Evolutionary conservation across 2,113 vertebrate genomes (phyloP), one percentile per base, ranked within the genome.

Genomic region (Passer montanus): DNA sequence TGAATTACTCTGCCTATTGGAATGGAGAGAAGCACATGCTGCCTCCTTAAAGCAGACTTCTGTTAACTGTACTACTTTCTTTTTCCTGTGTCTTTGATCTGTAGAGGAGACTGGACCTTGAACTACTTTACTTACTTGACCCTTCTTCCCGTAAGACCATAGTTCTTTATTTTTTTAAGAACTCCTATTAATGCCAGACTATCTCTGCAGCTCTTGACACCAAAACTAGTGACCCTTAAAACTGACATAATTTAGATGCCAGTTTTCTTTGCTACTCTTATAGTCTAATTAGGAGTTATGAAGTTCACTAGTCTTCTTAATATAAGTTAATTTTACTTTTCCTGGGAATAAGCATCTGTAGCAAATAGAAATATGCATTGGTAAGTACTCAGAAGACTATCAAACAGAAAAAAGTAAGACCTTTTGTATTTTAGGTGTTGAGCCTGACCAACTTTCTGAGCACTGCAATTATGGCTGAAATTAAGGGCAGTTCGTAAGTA

Each of bases 111-210:
- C 35, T 69, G 55, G 93, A 95, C 87, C 92, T 94, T 95, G 91
- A 96, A 95, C 82, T 94, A 95, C 82, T 95, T 93, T 95, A 83
- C 70, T 76, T 83, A 90, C 50, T 90, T 30, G 21, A 68, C 7
- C 13, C 14, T 59, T 91, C 67, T 72, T 83, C 33, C 41, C 27
- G 0, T 26, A 93, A 63, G 44, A 73, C 31, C 5, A 22, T 27
- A 39, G 11, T 15, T n/a, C 63, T 47, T n/a, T 20, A 43, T 53
- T 58, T 84, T 47, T 55, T 60, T 26, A 78, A 53, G 59, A 90
- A 76, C 28, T 86, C 33, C 59, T 94, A 83, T 92, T 95, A 92
- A 93, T 89, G 62, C 41, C 49, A 90, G 15, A 76, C 33, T 70
- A 67, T 31, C 50, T 87, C 58, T 69, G 46, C 35, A 83, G 72